Evolutionary conservation across 35 echinoderm and acorn worm species (phyloP), one percentile per base, ranked within the genome.

Genomic region (Nesometra sesokonis): DNA sequence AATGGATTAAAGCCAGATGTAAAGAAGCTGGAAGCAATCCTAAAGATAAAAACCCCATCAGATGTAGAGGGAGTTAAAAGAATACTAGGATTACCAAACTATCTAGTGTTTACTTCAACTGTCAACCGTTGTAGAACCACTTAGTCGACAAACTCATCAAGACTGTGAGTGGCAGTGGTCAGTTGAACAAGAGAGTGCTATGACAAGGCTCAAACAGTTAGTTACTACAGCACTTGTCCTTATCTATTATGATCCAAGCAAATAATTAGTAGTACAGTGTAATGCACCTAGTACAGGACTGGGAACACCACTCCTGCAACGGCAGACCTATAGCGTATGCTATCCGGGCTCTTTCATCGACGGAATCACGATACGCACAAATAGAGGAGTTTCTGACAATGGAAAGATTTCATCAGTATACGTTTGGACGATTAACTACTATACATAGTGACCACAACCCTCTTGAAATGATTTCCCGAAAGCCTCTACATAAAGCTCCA

Each of bases 81-180:
- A 36, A 85, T 93, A 39, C 85, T 94, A 30, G 89, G 93, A 17
- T 88, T 88, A 78, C 89, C 91, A 23, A 94, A 85, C 36, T 94
- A 91, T 82, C 80, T 94, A 93, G 85, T 89, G 89, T 37, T 17
- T 93, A 17, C 91, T 86, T 27, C 5, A 80, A 27, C 36, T 88
- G 21, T 82, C 31, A 77, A 67, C 36, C 38, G 77, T 93, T 36
- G 33, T n/a, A 78, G 80, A 93, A 77, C 81, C 91, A 17, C 82
- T 93, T n/a, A 31, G 88, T 33, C 82, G 87, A 43, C 79, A 84
- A 11, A 82, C 85, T 46, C 32, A 86, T 3, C 91, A 95, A 34
- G 86, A 88, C 43, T 46, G 46, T 52, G 86, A 88, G 3, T 91
- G 89, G 82, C 77, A 47, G 35, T 95, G 93, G 93, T 32, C 78